Evolutionary conservation across 2,113 vertebrate genomes (phyloP), one percentile per base, ranked within the genome.

Genomic region (Chionomys nivalis): DNA sequence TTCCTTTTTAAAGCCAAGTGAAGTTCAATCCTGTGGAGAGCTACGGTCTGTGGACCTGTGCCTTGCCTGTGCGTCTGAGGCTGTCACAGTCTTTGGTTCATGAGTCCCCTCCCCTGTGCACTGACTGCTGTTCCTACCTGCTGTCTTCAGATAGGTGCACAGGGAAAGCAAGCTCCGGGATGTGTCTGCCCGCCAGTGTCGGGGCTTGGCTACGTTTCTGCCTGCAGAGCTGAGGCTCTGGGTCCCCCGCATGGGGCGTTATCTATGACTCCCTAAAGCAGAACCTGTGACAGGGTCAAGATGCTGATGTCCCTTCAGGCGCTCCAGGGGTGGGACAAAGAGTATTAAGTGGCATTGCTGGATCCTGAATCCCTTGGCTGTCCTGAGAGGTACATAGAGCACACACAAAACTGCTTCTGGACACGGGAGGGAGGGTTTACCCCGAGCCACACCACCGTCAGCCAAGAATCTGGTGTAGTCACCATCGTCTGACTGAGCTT

Each of bases 21-120:
- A 2, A 2, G 16, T 6, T 21, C 52, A 5, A 0, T 42, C 0
- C 0, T 13, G 13, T 28, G 31, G 47, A 44, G 2, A 28, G n/a
- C 49, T 70, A 6, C 1, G 0, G 23, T 5, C 47, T 16, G 76
- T 7, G 10, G 3, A 17, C 44, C 94, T 1, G 0, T 24, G 36
- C 49, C 23, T 92, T 36, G 2, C 16, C 19, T 21, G 36, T 12
- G 47, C 17, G 0, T 0, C 3, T 7, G 31, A 4, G 26, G 5
- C 66, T 9, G 11, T 23, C 14, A 31, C 4, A 1, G 63, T 7
- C 2, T 58, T 44, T 28, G 11, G 47, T n/a, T 39, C 0, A 16
- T 2, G 2, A 2, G 1, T 33, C 47, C 0, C 4, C 49, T 47
- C 26, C 47, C 16, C 36, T 28, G 68, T 3, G 49, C 66, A 16